phyloP scores from a whole-genome alignment of 2,113 vertebrate species.

The Triplophysa siluroides region DNA sequence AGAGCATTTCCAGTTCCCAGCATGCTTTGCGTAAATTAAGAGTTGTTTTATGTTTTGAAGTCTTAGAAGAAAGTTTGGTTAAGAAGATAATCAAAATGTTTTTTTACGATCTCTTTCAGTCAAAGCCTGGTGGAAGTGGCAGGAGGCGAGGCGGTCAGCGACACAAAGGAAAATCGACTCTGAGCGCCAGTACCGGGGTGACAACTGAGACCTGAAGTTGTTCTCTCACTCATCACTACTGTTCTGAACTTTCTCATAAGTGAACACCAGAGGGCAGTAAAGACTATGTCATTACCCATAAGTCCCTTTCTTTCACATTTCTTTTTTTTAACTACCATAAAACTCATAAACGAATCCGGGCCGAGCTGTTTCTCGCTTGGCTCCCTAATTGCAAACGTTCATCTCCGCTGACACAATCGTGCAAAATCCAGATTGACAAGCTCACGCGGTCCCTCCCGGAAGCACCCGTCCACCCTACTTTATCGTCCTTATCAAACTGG shows the following conservation, averaged over 20 bases:
- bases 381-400: neutral
- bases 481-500: neutral
- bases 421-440: conserved; percentile 26
- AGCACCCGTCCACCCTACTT: neutral
- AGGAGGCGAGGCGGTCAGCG: conserved; percentile 90
- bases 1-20: too few relatives aligned
- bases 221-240: neutral
- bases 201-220: conserved; percentile 71
- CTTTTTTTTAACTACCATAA: neutral
- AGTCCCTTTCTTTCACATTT: neutral
- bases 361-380: neutral
- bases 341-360: neutral
- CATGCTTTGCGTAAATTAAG: too few relatives aligned
- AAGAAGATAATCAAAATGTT: too few relatives aligned
- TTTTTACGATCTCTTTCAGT: conserved; percentile 66
- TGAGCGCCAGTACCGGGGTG: conserved; percentile 48
- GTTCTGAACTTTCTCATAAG: neutral
- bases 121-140: conserved; percentile 83
- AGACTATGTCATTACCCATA: neutral
- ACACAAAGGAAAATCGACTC: conserved; percentile 85
- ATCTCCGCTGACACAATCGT: conserved; percentile 35
- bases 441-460: neutral
- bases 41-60: too few relatives aligned
- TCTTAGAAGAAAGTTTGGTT: too few relatives aligned
- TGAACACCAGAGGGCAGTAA: conserved; percentile 34